These are phyloP conservation scores for Syrista parreyssii DNA, from an alignment of 2,888 invertebrate species.

Conservation along the genomic window DNA sequence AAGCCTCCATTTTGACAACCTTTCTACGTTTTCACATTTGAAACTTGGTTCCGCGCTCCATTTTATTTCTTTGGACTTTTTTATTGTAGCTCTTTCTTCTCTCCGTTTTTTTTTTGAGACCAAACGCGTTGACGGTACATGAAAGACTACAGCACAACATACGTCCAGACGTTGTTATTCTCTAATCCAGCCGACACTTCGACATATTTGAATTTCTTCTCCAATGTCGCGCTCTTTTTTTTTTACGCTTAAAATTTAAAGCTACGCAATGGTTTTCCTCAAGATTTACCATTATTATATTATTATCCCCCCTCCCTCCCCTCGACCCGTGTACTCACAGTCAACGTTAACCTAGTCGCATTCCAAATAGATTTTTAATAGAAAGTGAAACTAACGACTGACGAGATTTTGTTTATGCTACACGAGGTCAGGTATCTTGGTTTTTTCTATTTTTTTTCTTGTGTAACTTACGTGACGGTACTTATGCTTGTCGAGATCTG, in stretches of 20 bases:
- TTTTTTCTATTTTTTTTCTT: neutral
- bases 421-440: neutral
- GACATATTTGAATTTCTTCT: neutral
- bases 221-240: neutral
- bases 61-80: neutral
- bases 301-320: neutral
- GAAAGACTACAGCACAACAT: neutral
- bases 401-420: neutral
- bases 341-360: conserved; percentile 1
- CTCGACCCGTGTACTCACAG: neutral
- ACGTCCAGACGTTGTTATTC: neutral
- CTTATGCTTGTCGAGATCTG: neutral
- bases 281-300: neutral
- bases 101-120: neutral
- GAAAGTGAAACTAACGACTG: neutral
- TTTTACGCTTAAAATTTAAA: neutral
- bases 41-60: neutral
- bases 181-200: neutral
- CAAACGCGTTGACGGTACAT: neutral
- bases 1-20: neutral
- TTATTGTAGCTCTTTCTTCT: neutral
- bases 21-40: neutral
- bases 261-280: neutral
- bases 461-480: neutral
- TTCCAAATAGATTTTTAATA: conserved; percentile 1